Conservation (phyloP, 2,888 invertebrate genomes). For the Epicampocera succincta region DNA sequence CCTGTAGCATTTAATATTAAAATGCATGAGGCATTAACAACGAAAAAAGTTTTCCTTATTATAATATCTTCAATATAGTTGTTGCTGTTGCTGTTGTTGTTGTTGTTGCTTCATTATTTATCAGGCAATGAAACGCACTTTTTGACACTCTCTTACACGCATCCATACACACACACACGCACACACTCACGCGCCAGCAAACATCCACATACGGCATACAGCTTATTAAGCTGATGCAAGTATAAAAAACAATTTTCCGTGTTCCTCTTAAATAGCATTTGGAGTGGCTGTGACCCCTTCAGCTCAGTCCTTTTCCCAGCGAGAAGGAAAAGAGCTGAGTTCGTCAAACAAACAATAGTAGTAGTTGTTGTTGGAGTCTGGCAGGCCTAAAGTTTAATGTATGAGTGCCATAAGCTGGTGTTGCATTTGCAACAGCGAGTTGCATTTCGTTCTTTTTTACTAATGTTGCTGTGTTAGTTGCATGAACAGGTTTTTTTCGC, state of each 20-base stretch:
- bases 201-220: not conserved
- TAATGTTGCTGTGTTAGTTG: slow-evolving; percentile 40
- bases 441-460: slow-evolving; percentile 19
- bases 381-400: slow-evolving; percentile 58
- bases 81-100: slow-evolving; percentile 27
- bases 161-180: slow-evolving; percentile 1
- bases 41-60: slow-evolving; percentile 49
- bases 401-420: slow-evolving; percentile 63
- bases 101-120: slow-evolving; percentile 51
- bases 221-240: slow-evolving; percentile 8
- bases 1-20: slow-evolving; percentile 44
- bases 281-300: not conserved
- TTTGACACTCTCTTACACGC: slow-evolving; percentile 60
- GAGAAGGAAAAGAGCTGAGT: slow-evolving; percentile 6
- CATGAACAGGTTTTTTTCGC: slow-evolving; percentile 2
- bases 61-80: slow-evolving; percentile 39
- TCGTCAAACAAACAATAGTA: slow-evolving; percentile 62
- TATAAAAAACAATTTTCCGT: slow-evolving; percentile 29
- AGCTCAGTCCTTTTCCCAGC: not conserved
- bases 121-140: slow-evolving; percentile 69
- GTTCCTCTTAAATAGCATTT: slow-evolving; percentile 41
- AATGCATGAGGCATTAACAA: slow-evolving; percentile 43
- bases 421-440: slow-evolving; percentile 43
- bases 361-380: slow-evolving; percentile 61
- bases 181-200: slow-evolving; percentile 1